Conservation (phyloP, 2,888 invertebrate species). For the Tortricodes alternella region DNA sequence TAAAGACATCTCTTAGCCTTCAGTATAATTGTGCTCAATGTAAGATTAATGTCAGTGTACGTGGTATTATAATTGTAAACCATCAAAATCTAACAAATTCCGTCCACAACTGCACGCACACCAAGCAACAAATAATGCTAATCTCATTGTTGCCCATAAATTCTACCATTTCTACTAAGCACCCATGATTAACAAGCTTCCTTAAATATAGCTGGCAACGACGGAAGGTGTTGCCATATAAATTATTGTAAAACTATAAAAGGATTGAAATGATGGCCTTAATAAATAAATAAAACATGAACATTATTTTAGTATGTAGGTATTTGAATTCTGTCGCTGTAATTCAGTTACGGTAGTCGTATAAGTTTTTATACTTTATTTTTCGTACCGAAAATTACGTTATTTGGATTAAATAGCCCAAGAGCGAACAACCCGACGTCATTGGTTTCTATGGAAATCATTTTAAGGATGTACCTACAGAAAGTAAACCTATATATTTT, state of each 20-base stretch:
- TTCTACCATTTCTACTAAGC: conserved; percentile 30
- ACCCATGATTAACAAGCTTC: conserved; percentile 26
- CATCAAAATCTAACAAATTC: background rate
- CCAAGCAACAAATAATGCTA: conserved; percentile 21
- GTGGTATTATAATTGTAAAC: background rate
- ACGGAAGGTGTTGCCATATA: conserved; percentile 28
- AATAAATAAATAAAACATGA: no score
- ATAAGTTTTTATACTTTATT: no score
- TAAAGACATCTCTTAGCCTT: no score
- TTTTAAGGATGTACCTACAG: no score
- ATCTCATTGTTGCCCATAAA: conserved; percentile 23
- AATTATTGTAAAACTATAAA: conserved; percentile 24
- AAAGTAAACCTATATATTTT: no score
- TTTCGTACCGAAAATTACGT: no score
- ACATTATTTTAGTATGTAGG: no score
- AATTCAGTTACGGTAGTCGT: no score
- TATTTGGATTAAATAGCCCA: no score
- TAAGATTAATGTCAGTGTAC: background rate
- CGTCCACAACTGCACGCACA: conserved; percentile 13
- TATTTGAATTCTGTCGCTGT: no score
- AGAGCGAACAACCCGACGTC: no score
- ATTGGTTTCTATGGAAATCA: no score
- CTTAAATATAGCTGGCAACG: conserved; percentile 17
- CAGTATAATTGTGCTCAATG: background rate
- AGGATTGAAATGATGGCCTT: conserved; percentile 19